Evolutionary conservation across 2,797 vertebrate genomes (phyloP), one percentile per base, ranked within the genome.

Genomic region (Myiotriccus ornatus): DNA sequence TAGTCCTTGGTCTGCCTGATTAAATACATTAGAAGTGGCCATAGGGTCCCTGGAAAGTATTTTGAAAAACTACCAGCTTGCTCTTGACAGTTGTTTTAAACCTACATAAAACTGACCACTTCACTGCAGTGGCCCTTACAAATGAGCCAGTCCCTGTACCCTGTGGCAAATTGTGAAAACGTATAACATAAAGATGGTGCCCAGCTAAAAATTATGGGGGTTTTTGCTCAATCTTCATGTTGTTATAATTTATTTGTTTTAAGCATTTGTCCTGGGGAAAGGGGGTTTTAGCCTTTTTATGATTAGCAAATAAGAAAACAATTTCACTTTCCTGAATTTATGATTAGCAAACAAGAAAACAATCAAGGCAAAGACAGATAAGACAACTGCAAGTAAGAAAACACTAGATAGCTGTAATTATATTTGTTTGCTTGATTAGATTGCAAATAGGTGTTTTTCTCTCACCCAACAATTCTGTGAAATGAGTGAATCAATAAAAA

Each of bases 381-480:
- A 94, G 76, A 88, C 43, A 68, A 92, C 55, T 73, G 74, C 84
- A 80, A 81, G 70, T 78, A 89, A 87, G 71, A 89, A 79, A 91
- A 92, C 49, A 91, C 15, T 49, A 86, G 80, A 93, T 73, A 92
- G 43, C 43, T 91, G 74, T 95, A 91, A 96, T 94, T 93, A 88
- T 83, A 87, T 90, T 93, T 91, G 62, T 84, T 90, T 96, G 63
- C 87, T 91, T 94, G 85, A 91, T 94, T 94, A 84, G 89, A 86
- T 84, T 96, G 69, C 77, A 91, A 86, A 91, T 69, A 75, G 65
- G 43, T 84, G 30, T 53, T 81, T 86, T 94, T 90, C 25, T 85
- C 65, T 86, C 63, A 76, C 25, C 16, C 44, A 62, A 69, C 39
- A 86, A 59, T 88, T 94, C 73, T 62, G 32, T 67, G 34, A 78